Conservation (phyloP, 2,113 vertebrate genomes). For the Montifringilla adamsi region DNA sequence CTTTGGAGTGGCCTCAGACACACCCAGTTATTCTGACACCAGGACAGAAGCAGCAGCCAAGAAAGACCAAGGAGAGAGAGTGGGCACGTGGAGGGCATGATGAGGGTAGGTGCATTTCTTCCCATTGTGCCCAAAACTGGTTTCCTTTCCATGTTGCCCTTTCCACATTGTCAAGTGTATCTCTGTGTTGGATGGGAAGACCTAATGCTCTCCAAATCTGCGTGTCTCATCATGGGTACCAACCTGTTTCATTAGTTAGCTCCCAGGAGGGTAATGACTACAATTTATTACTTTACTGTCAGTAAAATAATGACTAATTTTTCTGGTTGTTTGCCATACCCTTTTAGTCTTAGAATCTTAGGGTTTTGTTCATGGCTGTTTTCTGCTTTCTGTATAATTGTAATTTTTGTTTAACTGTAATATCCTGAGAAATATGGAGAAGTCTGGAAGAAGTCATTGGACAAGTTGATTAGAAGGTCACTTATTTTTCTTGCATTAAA, state of each 20-base stretch:
- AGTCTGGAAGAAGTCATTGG: constrained; percentile 1
- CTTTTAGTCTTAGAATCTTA: background rate
- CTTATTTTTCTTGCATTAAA: constrained; percentile 4
- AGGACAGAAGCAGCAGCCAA: background rate
- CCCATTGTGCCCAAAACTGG: background rate
- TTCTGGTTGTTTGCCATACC: background rate
- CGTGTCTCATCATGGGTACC: background rate
- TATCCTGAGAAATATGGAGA: background rate
- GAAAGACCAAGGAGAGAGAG: background rate
- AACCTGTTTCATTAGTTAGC: background rate
- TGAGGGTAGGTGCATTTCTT: background rate
- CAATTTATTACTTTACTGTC: background rate
- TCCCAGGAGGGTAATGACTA: background rate
- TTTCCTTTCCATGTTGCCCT: background rate
- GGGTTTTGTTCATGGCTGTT: background rate
- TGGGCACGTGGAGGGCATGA: background rate
- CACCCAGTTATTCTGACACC: background rate
- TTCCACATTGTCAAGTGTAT: background rate
- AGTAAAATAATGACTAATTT: background rate
- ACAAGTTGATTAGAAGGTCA: constrained; percentile 13
- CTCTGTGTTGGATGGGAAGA: background rate
- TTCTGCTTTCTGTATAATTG: background rate
- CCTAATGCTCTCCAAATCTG: background rate
- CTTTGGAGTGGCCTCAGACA: background rate
- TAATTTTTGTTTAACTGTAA: background rate